These are phyloP conservation scores for Amblyopsis rosae DNA, from an alignment of 2,113 vertebrate species.

Conservation along the genomic window DNA sequence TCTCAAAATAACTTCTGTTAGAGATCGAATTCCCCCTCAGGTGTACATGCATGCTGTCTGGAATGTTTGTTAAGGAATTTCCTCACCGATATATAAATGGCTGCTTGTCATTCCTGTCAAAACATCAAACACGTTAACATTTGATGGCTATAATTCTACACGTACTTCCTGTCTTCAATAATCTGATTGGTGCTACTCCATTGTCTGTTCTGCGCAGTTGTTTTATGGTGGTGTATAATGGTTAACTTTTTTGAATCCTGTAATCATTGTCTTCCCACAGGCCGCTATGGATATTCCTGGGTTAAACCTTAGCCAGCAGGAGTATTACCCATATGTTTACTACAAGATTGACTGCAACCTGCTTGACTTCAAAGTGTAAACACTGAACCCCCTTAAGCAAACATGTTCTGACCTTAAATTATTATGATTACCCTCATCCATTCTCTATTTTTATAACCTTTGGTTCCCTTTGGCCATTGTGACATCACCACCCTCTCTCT, in stretches of 20 bases:
- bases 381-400: not conserved
- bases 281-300: conserved; percentile 96
- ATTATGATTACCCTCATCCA: not conserved
- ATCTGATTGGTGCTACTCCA: no score
- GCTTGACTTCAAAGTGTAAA: conserved; percentile 92
- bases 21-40: no score
- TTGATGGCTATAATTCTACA: no score
- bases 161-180: no score
- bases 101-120: no score
- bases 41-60: no score
- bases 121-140: no score
- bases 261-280: conserved; percentile 62
- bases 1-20: no score
- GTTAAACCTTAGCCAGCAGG: conserved; percentile 96
- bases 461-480: not conserved
- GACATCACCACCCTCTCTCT: not conserved
- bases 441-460: not conserved
- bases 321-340: conserved; percentile 98
- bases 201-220: no score
- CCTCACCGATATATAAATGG: no score
- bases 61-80: no score
- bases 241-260: not conserved
- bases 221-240: not conserved
- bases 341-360: conserved; percentile 98
- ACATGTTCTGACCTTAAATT: conserved; percentile 33